Conservation (phyloP, 2,888 invertebrate genomes). For the Sinohyriopsis cumingii region DNA sequence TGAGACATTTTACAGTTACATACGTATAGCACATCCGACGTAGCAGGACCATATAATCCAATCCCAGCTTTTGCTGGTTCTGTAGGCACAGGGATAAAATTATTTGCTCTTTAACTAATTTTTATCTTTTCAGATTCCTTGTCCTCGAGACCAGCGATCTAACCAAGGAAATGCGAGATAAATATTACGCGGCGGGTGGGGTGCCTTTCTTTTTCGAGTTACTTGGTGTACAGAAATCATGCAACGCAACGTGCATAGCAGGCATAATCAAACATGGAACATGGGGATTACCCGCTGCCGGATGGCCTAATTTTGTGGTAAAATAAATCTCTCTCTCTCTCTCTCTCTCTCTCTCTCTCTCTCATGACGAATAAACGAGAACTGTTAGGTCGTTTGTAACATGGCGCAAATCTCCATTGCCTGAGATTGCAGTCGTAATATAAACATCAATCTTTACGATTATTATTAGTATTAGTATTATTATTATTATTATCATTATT, state of each 20-base stretch:
- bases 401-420: too few relatives aligned
- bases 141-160: constrained; percentile 44
- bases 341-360: too few relatives aligned
- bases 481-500: constrained; percentile 1
- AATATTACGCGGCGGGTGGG: constrained; percentile 60
- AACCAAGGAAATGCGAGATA: constrained; percentile 29
- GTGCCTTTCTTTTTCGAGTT: constrained; percentile 61
- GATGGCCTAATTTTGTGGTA: constrained; percentile 53
- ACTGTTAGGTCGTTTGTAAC: too few relatives aligned
- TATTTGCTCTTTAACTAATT: neutral
- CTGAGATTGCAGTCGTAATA: too few relatives aligned
- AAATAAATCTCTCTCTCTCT: constrained; percentile 1
- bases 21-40: too few relatives aligned
- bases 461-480: too few relatives aligned
- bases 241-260: constrained; percentile 31
- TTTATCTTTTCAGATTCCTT: constrained; percentile 39
- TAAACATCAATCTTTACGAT: too few relatives aligned
- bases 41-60: too few relatives aligned
- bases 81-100: neutral
- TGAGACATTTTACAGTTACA: too few relatives aligned
- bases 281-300: constrained; percentile 23
- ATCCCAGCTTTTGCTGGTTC: too few relatives aligned
- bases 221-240: constrained; percentile 23
- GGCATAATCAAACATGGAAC: constrained; percentile 30
- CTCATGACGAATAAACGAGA: too few relatives aligned